phyloP scores from a whole-genome alignment of 1,140 invertebrate species.

The Bombus confusus region DNA sequence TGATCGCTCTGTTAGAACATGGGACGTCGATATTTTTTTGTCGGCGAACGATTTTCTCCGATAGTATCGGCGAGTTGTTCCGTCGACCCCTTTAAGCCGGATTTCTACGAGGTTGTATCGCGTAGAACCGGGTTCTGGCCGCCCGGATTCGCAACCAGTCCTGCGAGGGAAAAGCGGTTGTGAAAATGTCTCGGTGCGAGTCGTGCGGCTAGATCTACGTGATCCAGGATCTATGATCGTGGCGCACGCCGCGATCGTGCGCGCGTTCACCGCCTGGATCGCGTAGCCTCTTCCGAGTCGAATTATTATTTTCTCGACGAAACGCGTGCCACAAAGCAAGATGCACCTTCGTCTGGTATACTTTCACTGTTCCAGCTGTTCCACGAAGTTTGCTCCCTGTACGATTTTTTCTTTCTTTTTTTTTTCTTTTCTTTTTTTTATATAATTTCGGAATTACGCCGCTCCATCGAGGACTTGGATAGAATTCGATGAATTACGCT shows the following conservation, averaged over 20 bases:
- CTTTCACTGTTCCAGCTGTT: constrained; percentile 24
- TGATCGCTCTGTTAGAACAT: neutral
- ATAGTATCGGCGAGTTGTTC: constrained; percentile 29
- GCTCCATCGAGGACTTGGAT: neutral
- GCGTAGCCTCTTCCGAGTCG: constrained; percentile 24
- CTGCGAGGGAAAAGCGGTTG: constrained; percentile 75
- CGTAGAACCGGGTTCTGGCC: constrained; percentile 64
- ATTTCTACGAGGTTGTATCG: constrained; percentile 67
- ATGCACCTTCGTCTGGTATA: neutral
- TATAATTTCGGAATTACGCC: neutral
- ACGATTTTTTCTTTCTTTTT: neutral
- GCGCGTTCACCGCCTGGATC: neutral
- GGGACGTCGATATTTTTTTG: neutral
- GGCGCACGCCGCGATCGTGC: constrained; percentile 12
- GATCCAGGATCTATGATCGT: constrained; percentile 52
- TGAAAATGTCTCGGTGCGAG: constrained; percentile 70
- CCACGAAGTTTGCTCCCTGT: neutral
- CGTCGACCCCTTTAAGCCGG: constrained; percentile 68
- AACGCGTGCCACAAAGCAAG: neutral
- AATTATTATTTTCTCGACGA: constrained; percentile 21
- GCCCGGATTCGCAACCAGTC: constrained; percentile 69
- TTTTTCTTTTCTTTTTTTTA: neutral
- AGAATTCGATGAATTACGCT: neutral
- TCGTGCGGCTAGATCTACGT: constrained; percentile 30
- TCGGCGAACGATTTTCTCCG: constrained; percentile 33